These are phyloP conservation scores for Celastrina argiolus DNA, from an alignment of 2,888 invertebrate species.

Conservation along the genomic window DNA sequence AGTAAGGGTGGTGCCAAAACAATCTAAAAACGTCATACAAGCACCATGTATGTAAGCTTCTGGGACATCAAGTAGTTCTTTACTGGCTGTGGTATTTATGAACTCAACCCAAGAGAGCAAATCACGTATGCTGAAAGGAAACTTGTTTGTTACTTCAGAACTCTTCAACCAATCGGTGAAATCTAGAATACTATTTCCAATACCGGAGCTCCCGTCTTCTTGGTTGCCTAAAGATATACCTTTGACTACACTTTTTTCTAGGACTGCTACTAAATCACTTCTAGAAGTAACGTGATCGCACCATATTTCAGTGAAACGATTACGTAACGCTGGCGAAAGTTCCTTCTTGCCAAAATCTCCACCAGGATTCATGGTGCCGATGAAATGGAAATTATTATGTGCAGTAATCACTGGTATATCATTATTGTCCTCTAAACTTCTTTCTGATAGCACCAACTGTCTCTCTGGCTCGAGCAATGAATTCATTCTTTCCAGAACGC, in stretches of 20 bases:
- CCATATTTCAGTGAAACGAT: constrained; percentile 99
- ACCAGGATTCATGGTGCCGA: constrained; percentile 99
- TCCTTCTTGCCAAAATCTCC: constrained; percentile 99
- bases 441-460: constrained; percentile 93
- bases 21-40: constrained; percentile 93
- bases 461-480: constrained; percentile 96
- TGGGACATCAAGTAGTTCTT: constrained; percentile 61
- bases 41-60: constrained; percentile 94
- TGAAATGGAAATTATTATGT: constrained; percentile 89
- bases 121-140: constrained; percentile 93
- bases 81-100: constrained; percentile 81
- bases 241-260: constrained; percentile 85
- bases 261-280: constrained; percentile 87
- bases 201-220: constrained; percentile 71
- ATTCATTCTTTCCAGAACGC: constrained; percentile 97
- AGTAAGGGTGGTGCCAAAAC: constrained; percentile 90
- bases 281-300: constrained; percentile 86
- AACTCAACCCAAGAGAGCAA: constrained; percentile 95
- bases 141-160: constrained; percentile 85
- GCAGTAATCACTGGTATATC: constrained; percentile 80
- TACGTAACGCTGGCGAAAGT: constrained; percentile 96
- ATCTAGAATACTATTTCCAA: constrained; percentile 85
- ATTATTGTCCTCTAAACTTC: constrained; percentile 82
- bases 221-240: constrained; percentile 76
- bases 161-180: constrained; percentile 87